A percentile compares a stretch with the other conserved stretches of the same genome.
Conservation (phyloP, 1,140 invertebrate species). For the Macrobrachium rosenbergii region DNA sequence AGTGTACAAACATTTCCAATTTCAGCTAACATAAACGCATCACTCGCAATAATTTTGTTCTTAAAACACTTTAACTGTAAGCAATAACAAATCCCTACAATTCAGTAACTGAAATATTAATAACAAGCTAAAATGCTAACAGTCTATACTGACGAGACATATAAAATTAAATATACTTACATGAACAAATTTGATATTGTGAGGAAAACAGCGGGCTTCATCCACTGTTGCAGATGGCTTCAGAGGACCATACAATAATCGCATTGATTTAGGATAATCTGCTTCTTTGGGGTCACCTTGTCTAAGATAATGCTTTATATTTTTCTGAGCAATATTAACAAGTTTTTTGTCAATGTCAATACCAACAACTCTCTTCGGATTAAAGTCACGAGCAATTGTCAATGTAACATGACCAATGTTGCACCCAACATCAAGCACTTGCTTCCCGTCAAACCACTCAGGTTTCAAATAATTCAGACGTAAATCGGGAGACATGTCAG, state of each 20-base stretch:
- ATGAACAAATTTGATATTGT: constrained; percentile 89
- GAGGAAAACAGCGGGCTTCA: constrained; percentile 78
- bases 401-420: constrained; percentile 95
- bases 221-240: constrained; percentile 76
- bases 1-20: too few species aligned
- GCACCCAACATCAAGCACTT: constrained; percentile 97
- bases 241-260: constrained; percentile 84
- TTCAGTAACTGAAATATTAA: constrained; percentile 8
- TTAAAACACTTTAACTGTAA: too few species aligned
- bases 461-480: constrained; percentile 85
- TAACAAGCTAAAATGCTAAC: constrained; percentile 33
- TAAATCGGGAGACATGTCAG: constrained; percentile 83
- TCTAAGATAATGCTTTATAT: constrained; percentile 82
- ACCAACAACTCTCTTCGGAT: constrained; percentile 88
- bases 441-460: constrained; percentile 90
- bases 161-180: constrained; percentile 72
- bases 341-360: constrained; percentile 95
- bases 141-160: neutral
- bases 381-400: constrained; percentile 84
- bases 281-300: constrained; percentile 68
- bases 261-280: constrained; percentile 88
- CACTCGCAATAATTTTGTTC: too few species aligned
- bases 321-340: constrained; percentile 85
- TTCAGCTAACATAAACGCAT: too few species aligned
- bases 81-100: too few species aligned